phyloP scores from a whole-genome alignment of 2,888 invertebrate species.

The Coleophora flavipennella region DNA sequence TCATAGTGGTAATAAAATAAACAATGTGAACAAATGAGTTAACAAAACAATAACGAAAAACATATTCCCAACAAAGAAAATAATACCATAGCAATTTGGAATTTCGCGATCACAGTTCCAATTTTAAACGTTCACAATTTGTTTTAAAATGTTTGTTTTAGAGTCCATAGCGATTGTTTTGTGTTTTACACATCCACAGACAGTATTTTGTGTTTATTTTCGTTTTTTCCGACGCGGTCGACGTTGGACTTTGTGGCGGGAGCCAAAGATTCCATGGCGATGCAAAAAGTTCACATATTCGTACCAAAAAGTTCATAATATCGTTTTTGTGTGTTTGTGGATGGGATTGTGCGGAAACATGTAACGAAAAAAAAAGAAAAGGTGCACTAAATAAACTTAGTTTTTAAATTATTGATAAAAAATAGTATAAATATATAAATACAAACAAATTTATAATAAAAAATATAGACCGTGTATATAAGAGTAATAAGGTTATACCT shows the following conservation, averaged over 20 bases:
- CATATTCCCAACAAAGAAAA: constrained; percentile 5
- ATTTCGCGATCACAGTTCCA: constrained; percentile 58
- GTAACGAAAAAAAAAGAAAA: constrained; percentile 70
- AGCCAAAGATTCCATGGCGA: constrained; percentile 50
- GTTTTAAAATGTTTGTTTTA: constrained; percentile 7
- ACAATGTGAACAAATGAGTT: neutral
- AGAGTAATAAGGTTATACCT: too few species aligned
- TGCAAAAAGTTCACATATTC: neutral
- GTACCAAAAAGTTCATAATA: constrained; percentile 8
- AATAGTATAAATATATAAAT: constrained; percentile 4
- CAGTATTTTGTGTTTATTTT: constrained; percentile 38
- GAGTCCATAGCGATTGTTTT: too few species aligned
- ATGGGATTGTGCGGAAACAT: constrained; percentile 69
- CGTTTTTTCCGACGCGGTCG: constrained; percentile 72
- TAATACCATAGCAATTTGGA: constrained; percentile 17
- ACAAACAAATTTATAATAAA: too few species aligned
- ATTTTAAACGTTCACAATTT: constrained; percentile 16
- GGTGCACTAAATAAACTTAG: constrained; percentile 70
- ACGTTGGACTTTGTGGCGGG: constrained; percentile 68
- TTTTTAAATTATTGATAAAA: constrained; percentile 17
- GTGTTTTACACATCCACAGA: too few species aligned
- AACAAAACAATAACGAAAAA: neutral
- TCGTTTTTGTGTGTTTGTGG: constrained; percentile 45
- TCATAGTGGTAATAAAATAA: constrained; percentile 9
- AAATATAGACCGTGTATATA: too few species aligned